Percentiles rank a stretch among this genome's conserved stretches.
Conservation (phyloP, 2,113 vertebrate genomes). For the Hippoglossus stenolepis region DNA sequence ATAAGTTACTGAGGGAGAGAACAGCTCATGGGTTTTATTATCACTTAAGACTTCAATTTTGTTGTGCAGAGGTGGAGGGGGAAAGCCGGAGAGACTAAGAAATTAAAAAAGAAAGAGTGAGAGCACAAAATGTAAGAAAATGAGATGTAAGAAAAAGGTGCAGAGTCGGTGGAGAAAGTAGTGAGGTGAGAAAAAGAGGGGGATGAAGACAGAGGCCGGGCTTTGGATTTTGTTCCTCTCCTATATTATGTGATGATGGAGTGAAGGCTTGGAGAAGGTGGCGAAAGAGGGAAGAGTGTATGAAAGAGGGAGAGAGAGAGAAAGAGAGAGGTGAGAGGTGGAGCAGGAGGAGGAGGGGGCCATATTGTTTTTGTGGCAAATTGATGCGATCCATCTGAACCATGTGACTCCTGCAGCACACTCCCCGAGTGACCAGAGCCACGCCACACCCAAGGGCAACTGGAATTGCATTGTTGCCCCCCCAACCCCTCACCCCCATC, state of each 20-base stretch:
- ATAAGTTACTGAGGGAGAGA: background rate
- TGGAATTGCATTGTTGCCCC: conserved; percentile 86
- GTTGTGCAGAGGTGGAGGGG: too few relatives aligned
- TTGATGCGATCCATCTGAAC: conserved; percentile 96
- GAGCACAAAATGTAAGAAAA: background rate
- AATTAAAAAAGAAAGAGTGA: too few relatives aligned
- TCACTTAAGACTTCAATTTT: too few relatives aligned
- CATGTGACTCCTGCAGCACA: conserved; percentile 86
- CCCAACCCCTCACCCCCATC: conserved; percentile 37
- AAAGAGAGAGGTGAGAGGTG: conserved; percentile 4
- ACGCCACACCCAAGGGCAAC: conserved; percentile 82
- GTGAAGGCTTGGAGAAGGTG: conserved; percentile 83
- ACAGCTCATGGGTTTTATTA: too few relatives aligned
- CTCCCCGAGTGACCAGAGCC: conserved; percentile 87
- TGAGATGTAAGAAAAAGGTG: conserved; percentile 39
- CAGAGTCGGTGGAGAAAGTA: conserved; percentile 35
- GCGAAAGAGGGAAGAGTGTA: conserved; percentile 46
- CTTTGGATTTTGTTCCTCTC: conserved; percentile 78
- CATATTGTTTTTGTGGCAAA: conserved; percentile 91
- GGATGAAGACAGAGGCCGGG: conserved; percentile 73
- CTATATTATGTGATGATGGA: conserved; percentile 81
- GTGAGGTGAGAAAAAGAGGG: conserved; percentile 28
- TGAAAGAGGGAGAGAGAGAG: conserved; percentile 21
- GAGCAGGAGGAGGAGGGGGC: conserved; percentile 77
- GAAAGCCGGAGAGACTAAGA: too few relatives aligned